Base-by-base conservation (phyloP, 2,888 invertebrate species). In the Halictus ligatus region DNA sequence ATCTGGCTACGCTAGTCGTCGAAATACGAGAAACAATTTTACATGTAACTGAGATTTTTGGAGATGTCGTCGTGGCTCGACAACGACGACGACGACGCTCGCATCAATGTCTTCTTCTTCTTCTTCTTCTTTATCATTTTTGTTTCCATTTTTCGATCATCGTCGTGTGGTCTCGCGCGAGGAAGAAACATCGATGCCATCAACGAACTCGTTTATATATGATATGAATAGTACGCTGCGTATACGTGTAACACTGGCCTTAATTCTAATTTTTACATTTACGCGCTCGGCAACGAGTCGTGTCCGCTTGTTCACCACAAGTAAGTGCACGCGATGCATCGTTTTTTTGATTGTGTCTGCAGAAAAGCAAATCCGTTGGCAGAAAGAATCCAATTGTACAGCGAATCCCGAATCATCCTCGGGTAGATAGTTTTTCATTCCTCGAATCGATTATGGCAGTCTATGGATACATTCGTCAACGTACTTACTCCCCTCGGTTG, bases 181-280 rank as follows among this genome's bases (percentile, higher is more conserved):
- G 76, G 81, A 83, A 78, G 88, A 92, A 79, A 86, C 87, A 71
- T 89, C 85, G 80, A 85, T 91, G 90, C 85, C 81, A 87, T 92
- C 90, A 91, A 93, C 91, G 92, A 93, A 92, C 91, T 93, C 91
- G 91, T 85, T 92, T 43, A 71, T 71, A 91, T 94, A 94, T 94
- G 95, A 95, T 95, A 95, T 95, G 95, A 94, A 94, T 94, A 94
- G 93, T 95, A 95, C 93, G 94, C 92, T 95, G 94, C 95, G 95
- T 95, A 95, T 95, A 95, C 94, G 95, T 93, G 93, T 94, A 95
- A 95, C 94, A 95, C 95, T 95, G 94, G 94, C 95, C 95, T 95
- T 95, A 95, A 94, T 92, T 92, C 94, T 95, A 95, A 94, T 95
- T 94, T 95, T 93, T 95, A 94, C 94, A 94, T 89, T 88, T 86